A percentile compares a stretch with the other conserved stretches of the same genome.
Evolutionary conservation across 2,113 vertebrate genomes (phyloP).

Genomic region (Aramus guarauna): DNA sequence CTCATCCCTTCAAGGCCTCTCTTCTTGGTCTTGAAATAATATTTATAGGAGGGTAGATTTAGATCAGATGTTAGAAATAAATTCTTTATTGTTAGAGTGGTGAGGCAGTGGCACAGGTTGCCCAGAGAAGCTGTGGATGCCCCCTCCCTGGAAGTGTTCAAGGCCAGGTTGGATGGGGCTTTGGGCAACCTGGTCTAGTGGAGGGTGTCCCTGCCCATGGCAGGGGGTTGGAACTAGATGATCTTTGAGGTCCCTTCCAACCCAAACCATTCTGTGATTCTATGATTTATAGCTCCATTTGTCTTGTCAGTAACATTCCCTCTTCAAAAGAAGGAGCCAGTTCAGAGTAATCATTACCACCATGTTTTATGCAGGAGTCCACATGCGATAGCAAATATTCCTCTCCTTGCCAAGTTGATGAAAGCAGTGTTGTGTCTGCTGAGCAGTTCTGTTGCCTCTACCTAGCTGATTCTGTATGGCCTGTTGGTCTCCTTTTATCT

Average conservation of each 20-base stretch:
- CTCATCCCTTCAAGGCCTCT: neutral
- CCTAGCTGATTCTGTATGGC: neutral
- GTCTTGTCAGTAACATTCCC: neutral
- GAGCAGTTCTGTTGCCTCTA: neutral
- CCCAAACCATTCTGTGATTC: too few relatives aligned
- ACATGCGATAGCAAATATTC: neutral
- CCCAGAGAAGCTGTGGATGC: too few relatives aligned
- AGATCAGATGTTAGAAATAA: too few relatives aligned
- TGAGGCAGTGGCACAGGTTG: neutral
- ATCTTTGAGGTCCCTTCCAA: too few relatives aligned
- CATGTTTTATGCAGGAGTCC: conserved; percentile 29
- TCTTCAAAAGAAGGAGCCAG: neutral
- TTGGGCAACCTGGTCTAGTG: too few relatives aligned
- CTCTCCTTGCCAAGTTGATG: neutral
- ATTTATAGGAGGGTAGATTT: neutral
- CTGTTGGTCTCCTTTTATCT: neutral
- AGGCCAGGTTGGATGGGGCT: too few relatives aligned
- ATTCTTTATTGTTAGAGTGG: too few relatives aligned
- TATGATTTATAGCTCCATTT: conserved; percentile 16
- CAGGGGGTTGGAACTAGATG: too few relatives aligned
- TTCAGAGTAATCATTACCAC: conserved; percentile 12
- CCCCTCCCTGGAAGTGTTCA: too few relatives aligned
- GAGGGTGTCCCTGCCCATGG: too few relatives aligned
- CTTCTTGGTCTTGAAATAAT: conserved; percentile 22
- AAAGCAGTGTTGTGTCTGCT: neutral